Conservation (phyloP, 92 coral and sea anemone genomes). For the Umimayanthus chanpuru region DNA sequence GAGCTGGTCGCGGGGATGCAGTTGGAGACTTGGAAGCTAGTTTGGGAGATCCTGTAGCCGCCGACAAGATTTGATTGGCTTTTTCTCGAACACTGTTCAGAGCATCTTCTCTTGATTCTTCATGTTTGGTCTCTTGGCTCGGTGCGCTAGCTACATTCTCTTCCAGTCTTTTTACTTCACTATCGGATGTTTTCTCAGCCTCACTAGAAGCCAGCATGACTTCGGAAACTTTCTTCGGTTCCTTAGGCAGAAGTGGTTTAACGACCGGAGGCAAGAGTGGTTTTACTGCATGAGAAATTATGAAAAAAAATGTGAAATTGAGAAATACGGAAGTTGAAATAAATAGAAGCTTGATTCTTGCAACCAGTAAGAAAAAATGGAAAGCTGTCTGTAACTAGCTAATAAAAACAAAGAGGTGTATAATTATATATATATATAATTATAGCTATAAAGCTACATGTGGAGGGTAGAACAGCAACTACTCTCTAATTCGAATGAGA, state of each 20-base stretch:
- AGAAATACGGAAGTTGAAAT: background rate
- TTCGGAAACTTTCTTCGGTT: slow-evolving; percentile 16
- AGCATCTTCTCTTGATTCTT: slow-evolving; percentile 32
- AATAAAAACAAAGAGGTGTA: no score
- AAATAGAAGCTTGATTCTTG: background rate
- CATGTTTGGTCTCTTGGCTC: slow-evolving; percentile 10
- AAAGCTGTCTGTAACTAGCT: background rate
- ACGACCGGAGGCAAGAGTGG: slow-evolving; percentile 17
- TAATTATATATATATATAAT: no score
- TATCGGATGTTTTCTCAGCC: background rate
- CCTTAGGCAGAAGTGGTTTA: slow-evolving; percentile 17
- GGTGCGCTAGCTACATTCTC: background rate
- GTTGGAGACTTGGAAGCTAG: slow-evolving; percentile 22
- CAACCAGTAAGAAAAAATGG: background rate
- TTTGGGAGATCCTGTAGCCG: slow-evolving; percentile 48
- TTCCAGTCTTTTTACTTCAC: slow-evolving; percentile 25
- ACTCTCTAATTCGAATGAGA: no score
- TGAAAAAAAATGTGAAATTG: background rate
- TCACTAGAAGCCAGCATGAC: background rate
- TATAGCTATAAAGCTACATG: no score
- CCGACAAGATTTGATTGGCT: slow-evolving; percentile 43
- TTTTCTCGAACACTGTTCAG: slow-evolving; percentile 32
- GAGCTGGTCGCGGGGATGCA: slow-evolving; percentile 4
- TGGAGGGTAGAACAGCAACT: no score
- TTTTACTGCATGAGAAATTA: background rate